Conservation (phyloP, 2,797 vertebrate species). For the Coluber constrictor region DNA sequence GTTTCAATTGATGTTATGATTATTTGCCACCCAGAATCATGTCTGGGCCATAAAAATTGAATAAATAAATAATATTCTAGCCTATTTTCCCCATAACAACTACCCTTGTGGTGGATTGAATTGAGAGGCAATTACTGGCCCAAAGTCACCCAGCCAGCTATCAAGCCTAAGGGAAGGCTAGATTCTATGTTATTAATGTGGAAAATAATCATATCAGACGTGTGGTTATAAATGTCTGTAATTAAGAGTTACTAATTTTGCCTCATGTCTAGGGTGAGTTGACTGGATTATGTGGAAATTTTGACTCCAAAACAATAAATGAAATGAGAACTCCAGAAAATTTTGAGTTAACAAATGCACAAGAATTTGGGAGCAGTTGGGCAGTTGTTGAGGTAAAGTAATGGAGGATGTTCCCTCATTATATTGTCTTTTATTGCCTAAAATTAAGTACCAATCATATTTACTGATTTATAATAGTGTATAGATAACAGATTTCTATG, state of each 20-base stretch:
- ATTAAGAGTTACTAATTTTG: not conserved
- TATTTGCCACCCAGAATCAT: not conserved
- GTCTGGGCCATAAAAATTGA: not conserved
- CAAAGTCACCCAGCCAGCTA: not conserved
- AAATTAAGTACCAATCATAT: not conserved
- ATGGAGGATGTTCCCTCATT: not conserved
- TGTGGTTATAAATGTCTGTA: not conserved
- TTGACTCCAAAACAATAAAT: conserved; percentile 92
- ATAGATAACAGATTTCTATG: not conserved
- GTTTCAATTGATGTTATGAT: not conserved
- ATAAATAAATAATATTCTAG: not conserved
- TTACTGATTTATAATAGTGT: fast-evolving
- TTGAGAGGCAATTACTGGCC: not conserved
- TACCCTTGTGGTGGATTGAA: not conserved
- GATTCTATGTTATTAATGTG: not conserved
- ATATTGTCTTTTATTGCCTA: not conserved
- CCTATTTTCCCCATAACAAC: not conserved
- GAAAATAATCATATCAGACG: not conserved
- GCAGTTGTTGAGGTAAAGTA: conserved; percentile 79
- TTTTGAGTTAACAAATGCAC: conserved; percentile 86
- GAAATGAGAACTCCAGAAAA: conserved; percentile 94
- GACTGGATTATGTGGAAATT: conserved; percentile 91
- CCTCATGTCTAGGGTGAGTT: conserved; percentile 78
- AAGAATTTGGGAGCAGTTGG: conserved; percentile 97
- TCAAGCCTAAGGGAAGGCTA: not conserved